Percentiles rank a stretch among this genome's conserved stretches.
Evolutionary conservation across 2,113 vertebrate species (phyloP).

Genomic region (Vulpes lagopus): DNA sequence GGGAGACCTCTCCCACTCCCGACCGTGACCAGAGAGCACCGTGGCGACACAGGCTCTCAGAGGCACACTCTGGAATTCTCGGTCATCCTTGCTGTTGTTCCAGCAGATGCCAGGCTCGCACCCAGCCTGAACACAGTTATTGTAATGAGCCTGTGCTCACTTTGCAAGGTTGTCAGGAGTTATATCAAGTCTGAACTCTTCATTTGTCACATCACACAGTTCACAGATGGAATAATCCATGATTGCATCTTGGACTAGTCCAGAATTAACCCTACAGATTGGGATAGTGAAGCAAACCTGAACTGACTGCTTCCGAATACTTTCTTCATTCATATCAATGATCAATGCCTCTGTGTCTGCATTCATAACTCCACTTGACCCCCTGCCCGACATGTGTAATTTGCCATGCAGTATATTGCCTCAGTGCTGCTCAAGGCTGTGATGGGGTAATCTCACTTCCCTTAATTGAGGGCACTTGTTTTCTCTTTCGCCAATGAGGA

Average conservation of each 20-base stretch:
- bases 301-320: constrained; percentile 15
- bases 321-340: constrained; percentile 34
- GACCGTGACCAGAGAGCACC: background rate
- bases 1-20: background rate
- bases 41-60: background rate
- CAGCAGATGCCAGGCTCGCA: background rate
- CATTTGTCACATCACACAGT: background rate
- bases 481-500: constrained; percentile 47
- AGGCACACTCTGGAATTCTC: constrained; percentile 41
- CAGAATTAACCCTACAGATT: constrained; percentile 9
- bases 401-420: constrained; percentile 48
- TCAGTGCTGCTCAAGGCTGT: constrained; percentile 45
- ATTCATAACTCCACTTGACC: constrained; percentile 57
- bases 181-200: constrained; percentile 71
- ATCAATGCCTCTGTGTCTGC: constrained; percentile 26
- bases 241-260: constrained; percentile 7
- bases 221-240: constrained; percentile 48
- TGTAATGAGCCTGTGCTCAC: constrained; percentile 45
- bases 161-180: constrained; percentile 17
- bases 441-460: constrained; percentile 35
- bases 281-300: constrained; percentile 51
- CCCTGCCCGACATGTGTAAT: constrained; percentile 20
- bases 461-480: constrained; percentile 58
- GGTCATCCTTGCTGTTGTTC: background rate
- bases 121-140: constrained; percentile 37